These are phyloP conservation scores for Accipiter fasciatus DNA, from an alignment of 2,797 vertebrate genomes.

Conservation along the genomic window DNA sequence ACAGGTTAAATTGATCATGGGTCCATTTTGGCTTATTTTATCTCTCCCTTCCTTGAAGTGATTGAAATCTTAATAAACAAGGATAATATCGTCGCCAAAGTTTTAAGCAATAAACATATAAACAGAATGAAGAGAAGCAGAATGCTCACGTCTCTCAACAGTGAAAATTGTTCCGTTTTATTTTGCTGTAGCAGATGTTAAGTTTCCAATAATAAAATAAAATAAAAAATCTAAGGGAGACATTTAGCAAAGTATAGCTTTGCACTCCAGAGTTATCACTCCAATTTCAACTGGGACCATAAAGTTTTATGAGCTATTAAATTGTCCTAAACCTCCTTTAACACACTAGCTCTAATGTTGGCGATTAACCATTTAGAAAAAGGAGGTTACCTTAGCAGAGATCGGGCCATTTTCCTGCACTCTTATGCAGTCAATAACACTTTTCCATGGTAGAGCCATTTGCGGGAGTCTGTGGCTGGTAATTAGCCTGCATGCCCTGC, in stretches of 20 bases:
- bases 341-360: slow-evolving; percentile 53
- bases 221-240: slow-evolving; percentile 58
- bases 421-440: slow-evolving; percentile 26
- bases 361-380: slow-evolving; percentile 63
- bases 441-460: not conserved
- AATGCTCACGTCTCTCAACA: slow-evolving; percentile 37
- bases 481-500: not conserved
- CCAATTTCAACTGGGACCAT: slow-evolving; percentile 73
- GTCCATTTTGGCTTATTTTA: not conserved
- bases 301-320: slow-evolving; percentile 80
- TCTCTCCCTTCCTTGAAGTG: not conserved
- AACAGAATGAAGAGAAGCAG: slow-evolving; percentile 30
- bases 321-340: slow-evolving; percentile 75
- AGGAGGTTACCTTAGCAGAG: slow-evolving; percentile 50
- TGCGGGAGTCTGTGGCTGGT: not conserved
- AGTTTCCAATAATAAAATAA: slow-evolving; percentile 68
- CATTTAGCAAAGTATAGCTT: slow-evolving; percentile 58
- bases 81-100: slow-evolving; percentile 11
- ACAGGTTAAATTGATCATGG: not conserved
- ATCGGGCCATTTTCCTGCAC: not conserved
- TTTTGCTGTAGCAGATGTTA: slow-evolving; percentile 67
- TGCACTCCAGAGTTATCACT: slow-evolving; percentile 69
- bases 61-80: slow-evolving; percentile 35
- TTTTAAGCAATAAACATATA: slow-evolving; percentile 67
- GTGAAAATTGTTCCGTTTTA: slow-evolving; percentile 21